Base-by-base conservation (phyloP, 1,140 invertebrate species). In the Agraylea sexmaculata region DNA sequence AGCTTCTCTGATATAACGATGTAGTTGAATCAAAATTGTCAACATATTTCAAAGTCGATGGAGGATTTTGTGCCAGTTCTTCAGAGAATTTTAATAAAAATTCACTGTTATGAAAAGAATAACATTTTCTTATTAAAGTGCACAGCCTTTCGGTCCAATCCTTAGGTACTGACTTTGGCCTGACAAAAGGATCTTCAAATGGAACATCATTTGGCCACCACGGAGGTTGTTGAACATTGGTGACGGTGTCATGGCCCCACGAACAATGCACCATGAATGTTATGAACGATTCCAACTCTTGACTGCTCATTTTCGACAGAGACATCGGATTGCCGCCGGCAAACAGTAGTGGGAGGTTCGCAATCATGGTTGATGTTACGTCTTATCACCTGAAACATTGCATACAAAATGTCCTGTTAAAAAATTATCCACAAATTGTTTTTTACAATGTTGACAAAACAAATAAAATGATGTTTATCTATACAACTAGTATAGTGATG, bases 221-320 rank as follows among this genome's bases (percentile, higher is more conserved):
- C 33, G 70, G 68, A 10, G 77, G 77, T 43, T 59, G 56, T 23
- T 64, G 62, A 34, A 77, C 71, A 36, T 69, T 64, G 43, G 71
- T 72, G 18, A 61, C 64, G 3, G 68, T 69, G 42, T 74, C 67
- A 46, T 78, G 71, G 16, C 76, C 77, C 60, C 74, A 69, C 21
- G 78, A 81, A 65, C 78, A 81, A 53, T 77, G 74, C 35, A 80
- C 74, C 75, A 81, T 77, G 52, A 81, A 81, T 40, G 75, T 72
- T 52, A 81, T 74, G 53, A 81, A 81, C 37, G 69, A 70, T 61
- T 80, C 77, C 45, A 81, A 53, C 51, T 80, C 71, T 20, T 53
- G 53, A 51, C 73, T 55, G 19, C 66, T 68, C 32, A 79, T 77
- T 52, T 73, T 73, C 37, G 74, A 69, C 37, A 81, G 56, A 12